Percentiles rank a stretch among this genome's conserved stretches.
phyloP scores from a whole-genome alignment of 2,113 vertebrate species.

The Myrmecobius fasciatus region DNA sequence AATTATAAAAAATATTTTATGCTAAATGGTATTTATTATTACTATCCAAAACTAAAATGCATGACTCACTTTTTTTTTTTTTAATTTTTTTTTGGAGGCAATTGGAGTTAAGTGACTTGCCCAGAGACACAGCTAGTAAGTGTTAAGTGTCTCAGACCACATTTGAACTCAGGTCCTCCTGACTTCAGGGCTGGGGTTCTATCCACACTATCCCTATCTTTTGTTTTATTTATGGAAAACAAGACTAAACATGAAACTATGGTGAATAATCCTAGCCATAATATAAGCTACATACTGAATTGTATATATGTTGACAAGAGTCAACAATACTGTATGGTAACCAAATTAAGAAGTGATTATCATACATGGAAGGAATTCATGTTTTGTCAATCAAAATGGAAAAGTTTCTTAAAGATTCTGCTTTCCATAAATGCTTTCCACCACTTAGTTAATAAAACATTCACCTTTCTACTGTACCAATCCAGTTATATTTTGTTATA shows the following conservation, averaged over 20 bases:
- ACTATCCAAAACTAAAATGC: neutral
- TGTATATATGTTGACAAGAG: slow-evolving; percentile 7
- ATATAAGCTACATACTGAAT: neutral
- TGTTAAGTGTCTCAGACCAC: too few species aligned
- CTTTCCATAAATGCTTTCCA: neutral
- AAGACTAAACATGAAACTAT: neutral
- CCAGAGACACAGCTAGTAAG: too few species aligned
- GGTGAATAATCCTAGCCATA: neutral
- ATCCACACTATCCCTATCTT: too few species aligned
- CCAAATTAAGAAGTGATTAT: neutral
- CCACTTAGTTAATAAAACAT: neutral
- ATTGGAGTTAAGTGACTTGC: too few species aligned
- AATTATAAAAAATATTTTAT: slow-evolving; percentile 19
- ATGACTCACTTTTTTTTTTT: neutral
- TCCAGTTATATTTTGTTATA: neutral
- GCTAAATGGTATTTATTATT: slow-evolving; percentile 39
- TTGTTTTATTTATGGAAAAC: neutral
- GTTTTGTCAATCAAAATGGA: neutral
- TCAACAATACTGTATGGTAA: neutral
- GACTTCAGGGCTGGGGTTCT: too few species aligned
- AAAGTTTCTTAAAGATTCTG: slow-evolving; percentile 5
- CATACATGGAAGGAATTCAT: too few species aligned
- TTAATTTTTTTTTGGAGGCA: too few species aligned
- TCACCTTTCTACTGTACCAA: slow-evolving; percentile 19
- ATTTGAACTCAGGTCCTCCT: too few species aligned